These are phyloP conservation scores for Saguinus imperator DNA, from an alignment of 2,113 vertebrate species.

Conservation along the genomic window DNA sequence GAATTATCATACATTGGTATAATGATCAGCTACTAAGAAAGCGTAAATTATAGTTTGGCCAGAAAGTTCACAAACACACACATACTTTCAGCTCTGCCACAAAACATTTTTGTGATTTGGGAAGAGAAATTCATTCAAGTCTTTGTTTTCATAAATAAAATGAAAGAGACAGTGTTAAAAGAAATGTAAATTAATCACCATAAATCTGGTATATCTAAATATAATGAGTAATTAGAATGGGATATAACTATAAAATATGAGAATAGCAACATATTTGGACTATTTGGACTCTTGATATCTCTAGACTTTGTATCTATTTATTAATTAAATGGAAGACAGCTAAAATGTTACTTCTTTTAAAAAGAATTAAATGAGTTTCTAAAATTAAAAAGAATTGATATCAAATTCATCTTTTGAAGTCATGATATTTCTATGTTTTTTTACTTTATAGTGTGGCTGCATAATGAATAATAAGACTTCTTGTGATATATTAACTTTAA, in stretches of 20 bases:
- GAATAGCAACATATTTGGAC: background rate
- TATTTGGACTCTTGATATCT: background rate
- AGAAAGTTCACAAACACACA: background rate
- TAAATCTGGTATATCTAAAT: background rate
- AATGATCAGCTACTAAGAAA: background rate
- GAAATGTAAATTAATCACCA: background rate
- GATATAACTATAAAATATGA: background rate
- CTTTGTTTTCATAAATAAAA: background rate
- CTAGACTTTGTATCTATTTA: background rate
- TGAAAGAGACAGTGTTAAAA: background rate
- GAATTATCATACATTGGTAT: background rate
- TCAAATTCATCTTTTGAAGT: background rate
- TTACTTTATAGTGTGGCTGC: background rate
- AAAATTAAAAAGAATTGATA: conserved; percentile 16
- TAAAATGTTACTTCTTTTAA: background rate
- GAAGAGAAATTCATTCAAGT: background rate
- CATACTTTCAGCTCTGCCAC: background rate
- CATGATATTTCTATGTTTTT: background rate
- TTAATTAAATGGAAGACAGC: background rate
- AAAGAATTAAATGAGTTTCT: background rate
- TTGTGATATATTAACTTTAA: background rate
- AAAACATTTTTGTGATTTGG: background rate
- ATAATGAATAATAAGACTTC: background rate
- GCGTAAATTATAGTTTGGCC: background rate
- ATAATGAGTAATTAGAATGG: background rate